A percentile compares a stretch with the other conserved stretches of the same genome.
phyloP scores from a whole-genome alignment of 2,888 invertebrate genomes.

The Caenorhabditis macrosperma region DNA sequence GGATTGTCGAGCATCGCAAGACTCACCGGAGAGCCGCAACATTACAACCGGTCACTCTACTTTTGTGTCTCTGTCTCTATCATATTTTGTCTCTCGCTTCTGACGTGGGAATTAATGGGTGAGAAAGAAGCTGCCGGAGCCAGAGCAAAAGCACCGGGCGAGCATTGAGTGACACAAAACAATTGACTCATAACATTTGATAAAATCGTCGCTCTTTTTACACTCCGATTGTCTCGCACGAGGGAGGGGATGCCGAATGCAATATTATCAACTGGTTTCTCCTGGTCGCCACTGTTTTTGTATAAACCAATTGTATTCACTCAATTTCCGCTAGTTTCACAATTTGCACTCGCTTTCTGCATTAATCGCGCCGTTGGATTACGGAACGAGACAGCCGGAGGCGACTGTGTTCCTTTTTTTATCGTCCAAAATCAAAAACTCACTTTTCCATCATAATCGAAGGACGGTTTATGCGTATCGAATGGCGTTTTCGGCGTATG shows the following conservation, averaged over 20 bases:
- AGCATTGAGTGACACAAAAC: slow-evolving; percentile 41
- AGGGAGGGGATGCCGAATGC: not conserved
- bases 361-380: slow-evolving; percentile 49
- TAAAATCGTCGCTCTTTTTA: slow-evolving; percentile 18
- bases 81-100: slow-evolving; percentile 9
- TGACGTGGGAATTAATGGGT: slow-evolving; percentile 39
- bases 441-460: slow-evolving; percentile 32
- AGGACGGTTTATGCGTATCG: slow-evolving; percentile 4
- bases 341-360: slow-evolving; percentile 32
- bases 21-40: slow-evolving; percentile 9
- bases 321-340: not conserved
- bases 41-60: slow-evolving; percentile 40
- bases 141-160: slow-evolving; percentile 8
- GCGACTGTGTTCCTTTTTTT: not conserved
- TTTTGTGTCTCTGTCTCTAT: slow-evolving; percentile 10
- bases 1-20: slow-evolving; percentile 1
- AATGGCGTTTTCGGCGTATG: slow-evolving; percentile 17
- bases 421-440: slow-evolving; percentile 28
- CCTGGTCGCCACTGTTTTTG: not conserved
- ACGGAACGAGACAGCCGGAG: not conserved
- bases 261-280: not conserved
- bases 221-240: not conserved
- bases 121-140: slow-evolving; percentile 13
- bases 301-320: slow-evolving; percentile 4
- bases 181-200: slow-evolving; percentile 34